Conservation (phyloP, 2,888 invertebrate species). For the Pristionchus maxplancki region DNA sequence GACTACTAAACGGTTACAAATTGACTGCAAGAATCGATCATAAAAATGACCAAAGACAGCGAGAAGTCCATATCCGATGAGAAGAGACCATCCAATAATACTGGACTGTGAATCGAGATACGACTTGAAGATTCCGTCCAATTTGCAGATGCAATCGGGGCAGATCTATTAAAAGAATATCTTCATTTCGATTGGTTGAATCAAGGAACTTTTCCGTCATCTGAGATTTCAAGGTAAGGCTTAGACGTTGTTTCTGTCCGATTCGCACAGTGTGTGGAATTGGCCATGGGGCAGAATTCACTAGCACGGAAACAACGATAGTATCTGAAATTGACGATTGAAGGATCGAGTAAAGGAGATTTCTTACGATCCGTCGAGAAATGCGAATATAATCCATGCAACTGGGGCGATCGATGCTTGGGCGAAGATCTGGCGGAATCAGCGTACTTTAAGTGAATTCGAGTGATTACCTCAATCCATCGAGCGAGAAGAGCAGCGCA, state of each 20-base stretch:
- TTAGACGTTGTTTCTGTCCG: neutral
- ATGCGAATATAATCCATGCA: slow-evolving; percentile 72
- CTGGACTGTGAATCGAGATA: slow-evolving; percentile 69
- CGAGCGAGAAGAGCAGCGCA: neutral
- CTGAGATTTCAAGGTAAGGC: neutral
- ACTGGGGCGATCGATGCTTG: slow-evolving; percentile 69
- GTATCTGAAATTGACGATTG: slow-evolving; percentile 56
- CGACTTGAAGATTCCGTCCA: slow-evolving; percentile 60
- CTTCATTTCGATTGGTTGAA: neutral
- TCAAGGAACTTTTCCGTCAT: neutral
- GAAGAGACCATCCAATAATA: slow-evolving; percentile 67
- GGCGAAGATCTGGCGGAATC: slow-evolving; percentile 56
- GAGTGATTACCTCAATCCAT: neutral
- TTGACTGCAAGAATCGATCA: neutral
- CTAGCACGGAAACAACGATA: slow-evolving; percentile 67
- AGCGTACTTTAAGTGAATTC: neutral
- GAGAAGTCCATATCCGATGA: slow-evolving; percentile 61
- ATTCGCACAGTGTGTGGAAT: slow-evolving; percentile 61
- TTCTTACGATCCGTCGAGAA: slow-evolving; percentile 66
- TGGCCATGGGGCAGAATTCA: slow-evolving; percentile 61
- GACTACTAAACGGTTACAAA: slow-evolving; percentile 56
- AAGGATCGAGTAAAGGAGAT: neutral
- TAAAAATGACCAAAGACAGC: slow-evolving; percentile 60
- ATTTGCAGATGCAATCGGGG: slow-evolving; percentile 67
- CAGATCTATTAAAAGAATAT: slow-evolving; percentile 58